Base-by-base conservation (phyloP, 2,113 vertebrate genomes). In the Rhadina sibilatrix region DNA sequence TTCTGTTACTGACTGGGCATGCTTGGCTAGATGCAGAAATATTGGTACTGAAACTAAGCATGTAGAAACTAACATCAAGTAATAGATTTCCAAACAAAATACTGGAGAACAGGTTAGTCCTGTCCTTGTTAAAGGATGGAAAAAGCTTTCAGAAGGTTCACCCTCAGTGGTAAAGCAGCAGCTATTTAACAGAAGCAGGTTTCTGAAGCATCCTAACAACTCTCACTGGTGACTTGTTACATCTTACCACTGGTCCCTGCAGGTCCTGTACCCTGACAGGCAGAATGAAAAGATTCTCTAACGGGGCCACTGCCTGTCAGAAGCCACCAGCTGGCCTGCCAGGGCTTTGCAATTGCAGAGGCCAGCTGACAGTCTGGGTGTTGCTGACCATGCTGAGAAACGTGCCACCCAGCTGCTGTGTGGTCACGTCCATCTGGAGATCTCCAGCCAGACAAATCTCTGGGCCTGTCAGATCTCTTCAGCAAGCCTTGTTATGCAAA, bases 401-500 rank as follows among this genome's bases (percentile, higher is more conserved):
- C 97, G 97, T 98, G 98, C 98, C 98, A 97, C 98, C 98, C 99
- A 99, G 99, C 99, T 99, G 99, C 98, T 98, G 98, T 95, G 74
- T 97, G 98, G 98, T 98, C 98, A 98, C 79, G 79, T 98, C 98
- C 98, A 98, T 98, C 98, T 98, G 98, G 98, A 98, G 98, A 97
- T 98, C 98, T 98, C 97, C 66, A 97, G 98, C 98, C 97, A 98
- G 98, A 98, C 98, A 98, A 98, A 98, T 98, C 98, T 98, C 98
- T 96, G 86, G 86, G 98, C 98, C 98, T 98, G 98, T 98, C 98
- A 98, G 97, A 97, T 87, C 98, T 96, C 96, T 96, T 98, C 97
- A 96, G 96, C 92, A 61, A 95, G 97, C 97, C 99, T 99, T 99
- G 99, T 99, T 99, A 99, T 99, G 99, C 98, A 99, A 99, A 99